phyloP scores from a whole-genome alignment of 2,888 invertebrate species.

The Brachypalpus laphriformis region DNA sequence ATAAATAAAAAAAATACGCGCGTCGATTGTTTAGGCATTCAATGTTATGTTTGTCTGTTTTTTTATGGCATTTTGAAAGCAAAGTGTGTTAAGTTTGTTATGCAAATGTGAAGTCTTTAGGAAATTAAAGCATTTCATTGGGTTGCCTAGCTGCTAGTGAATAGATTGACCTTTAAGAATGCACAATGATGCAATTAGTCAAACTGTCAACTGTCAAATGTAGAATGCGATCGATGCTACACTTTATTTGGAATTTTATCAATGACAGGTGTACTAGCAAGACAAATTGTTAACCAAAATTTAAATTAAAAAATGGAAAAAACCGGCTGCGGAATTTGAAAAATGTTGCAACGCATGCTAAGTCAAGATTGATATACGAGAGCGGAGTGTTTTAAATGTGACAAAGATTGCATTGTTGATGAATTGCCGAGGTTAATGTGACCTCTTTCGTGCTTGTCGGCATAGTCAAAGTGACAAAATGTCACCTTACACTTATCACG shows the following conservation, averaged over 20 bases:
- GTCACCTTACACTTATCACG: not conserved
- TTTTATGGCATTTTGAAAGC: not conserved
- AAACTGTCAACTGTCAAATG: too few relatives aligned
- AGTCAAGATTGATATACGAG: not conserved
- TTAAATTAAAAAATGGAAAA: not conserved
- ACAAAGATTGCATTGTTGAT: too few relatives aligned
- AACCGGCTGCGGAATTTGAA: not conserved
- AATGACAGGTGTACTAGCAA: not conserved
- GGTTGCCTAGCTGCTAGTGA: not conserved
- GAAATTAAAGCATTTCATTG: not conserved
- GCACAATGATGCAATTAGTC: not conserved
- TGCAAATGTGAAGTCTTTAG: not conserved
- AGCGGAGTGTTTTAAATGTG: not conserved
- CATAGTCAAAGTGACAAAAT: too few relatives aligned
- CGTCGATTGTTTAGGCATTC: not conserved
- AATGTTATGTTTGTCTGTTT: not conserved
- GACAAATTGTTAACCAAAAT: not conserved
- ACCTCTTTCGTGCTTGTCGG: too few relatives aligned
- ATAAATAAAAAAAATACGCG: not conserved
- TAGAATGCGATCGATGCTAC: too few relatives aligned
- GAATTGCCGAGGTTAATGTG: too few relatives aligned
- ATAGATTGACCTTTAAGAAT: not conserved
- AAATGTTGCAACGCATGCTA: not conserved
- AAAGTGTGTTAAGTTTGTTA: not conserved
- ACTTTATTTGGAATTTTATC: too few relatives aligned